Base-by-base conservation (phyloP, 2,797 vertebrate species). In the Nannoperca obscura region DNA sequence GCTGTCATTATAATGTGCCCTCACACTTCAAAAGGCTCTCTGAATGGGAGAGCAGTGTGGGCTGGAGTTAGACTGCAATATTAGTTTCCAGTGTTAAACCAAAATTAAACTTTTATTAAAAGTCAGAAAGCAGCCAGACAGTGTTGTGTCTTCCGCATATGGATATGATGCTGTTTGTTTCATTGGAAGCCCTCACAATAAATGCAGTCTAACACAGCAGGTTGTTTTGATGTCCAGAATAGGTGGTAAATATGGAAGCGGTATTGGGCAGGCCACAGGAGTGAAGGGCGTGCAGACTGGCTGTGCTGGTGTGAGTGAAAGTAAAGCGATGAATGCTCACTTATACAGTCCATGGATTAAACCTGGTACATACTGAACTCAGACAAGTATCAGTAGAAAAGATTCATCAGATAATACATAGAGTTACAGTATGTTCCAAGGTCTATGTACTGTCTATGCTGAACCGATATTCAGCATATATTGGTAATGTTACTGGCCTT, bases 101-200 rank as follows among this genome's bases (percentile, higher is more conserved):
- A 59, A 78, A 74, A 76, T 78, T 34, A 32, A 72, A 69, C 38
- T 64, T 63, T 76, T 58, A 74, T 78, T 76, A 60, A 72, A 71
- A 74, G 19, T 59, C 22, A 71, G 30, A 32, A 62, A 36, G 60
- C 54, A 61, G 42, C n/a, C 24, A 69, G 38, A 36, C 27, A 59
- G 44, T n/a, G 34, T 30, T 24, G 58, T 14, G 9, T 68, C n/a
- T 36, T 2, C 58, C 52, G 59, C n/a, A 67, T 50, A 46, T 54
- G 19, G 22, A 55, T 59, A 40, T 60, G 6, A 38, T 55, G 5
- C 0, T 10, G 17, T 47, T 71, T 61, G 34, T 73, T 73, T 75
- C 1, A 65, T 11, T 74, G 2, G n/a, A 54, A 53, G 60, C 42
- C n/a, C 9, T 60, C 6, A 17, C 42, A 72, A 78, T 69, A 19